A percentile compares a stretch with the other conserved stretches of the same genome.
These are phyloP conservation scores for Teleiodes luculella DNA, from an alignment of 2,888 invertebrate genomes.

Conservation along the genomic window DNA sequence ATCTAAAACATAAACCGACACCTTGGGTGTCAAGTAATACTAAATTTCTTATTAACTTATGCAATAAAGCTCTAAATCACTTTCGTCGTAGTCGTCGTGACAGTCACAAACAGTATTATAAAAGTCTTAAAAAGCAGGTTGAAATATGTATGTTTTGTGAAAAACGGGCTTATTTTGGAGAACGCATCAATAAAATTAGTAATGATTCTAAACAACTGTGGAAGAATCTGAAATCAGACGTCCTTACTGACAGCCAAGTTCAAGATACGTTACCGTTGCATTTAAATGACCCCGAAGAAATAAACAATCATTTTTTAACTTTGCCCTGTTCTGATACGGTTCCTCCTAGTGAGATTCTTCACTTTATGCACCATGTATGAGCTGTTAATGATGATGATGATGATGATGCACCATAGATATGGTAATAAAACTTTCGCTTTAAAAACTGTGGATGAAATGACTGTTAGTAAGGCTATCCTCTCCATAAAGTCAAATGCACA, in stretches of 20 bases:
- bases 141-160: neutral
- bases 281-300: conserved; percentile 9
- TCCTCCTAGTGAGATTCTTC: neutral
- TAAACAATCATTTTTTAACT: conserved; percentile 7
- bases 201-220: conserved; percentile 1
- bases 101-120: neutral
- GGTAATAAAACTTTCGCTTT: no score
- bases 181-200: neutral
- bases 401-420: no score
- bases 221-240: conserved; percentile 9
- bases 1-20: neutral
- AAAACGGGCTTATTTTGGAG: conserved; percentile 1
- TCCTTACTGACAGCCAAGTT: conserved; percentile 1
- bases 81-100: neutral
- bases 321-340: neutral
- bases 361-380: no score
- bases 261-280: neutral
- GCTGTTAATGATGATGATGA: no score
- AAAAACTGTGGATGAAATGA: no score
- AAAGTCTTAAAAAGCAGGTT: neutral
- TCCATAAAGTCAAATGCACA: no score
- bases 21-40: conserved; percentile 2
- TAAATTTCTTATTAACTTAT: neutral
- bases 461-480: no score
- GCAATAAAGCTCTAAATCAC: neutral